Evolutionary conservation across 2,888 invertebrate genomes (phyloP), one percentile per base, ranked within the genome.

Genomic region (Ophraella communa): DNA sequence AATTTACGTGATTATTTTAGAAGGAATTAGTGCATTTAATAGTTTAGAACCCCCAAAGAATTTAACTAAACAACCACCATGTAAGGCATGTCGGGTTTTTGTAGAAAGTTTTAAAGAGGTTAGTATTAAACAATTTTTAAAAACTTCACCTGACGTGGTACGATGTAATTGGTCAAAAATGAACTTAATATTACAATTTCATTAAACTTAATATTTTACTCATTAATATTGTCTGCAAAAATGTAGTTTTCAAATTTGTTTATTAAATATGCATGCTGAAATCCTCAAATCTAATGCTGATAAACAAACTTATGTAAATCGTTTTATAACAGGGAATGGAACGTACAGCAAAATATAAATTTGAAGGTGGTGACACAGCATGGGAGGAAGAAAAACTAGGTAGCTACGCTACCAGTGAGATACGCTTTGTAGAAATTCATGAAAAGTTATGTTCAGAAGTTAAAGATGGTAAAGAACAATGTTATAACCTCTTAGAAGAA

Each of bases 331-430:
- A 90, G 88, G 95, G 94, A 1, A 83, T 96, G 70, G 90, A 91
- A 67, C 87, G 87, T 71, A 96, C 96, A 0, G 84, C 90, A n/a
- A 87, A 93, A 73, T 93, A 92, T 10, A 94, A 95, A 80, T 95
- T 92, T 82, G 96, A 94, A 74, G 96, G 96, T 3, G 96, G 96
- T 0, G 96, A 96, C 80, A 89, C 95, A 0, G 94, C 93, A 4
- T 96, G 96, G 95, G 96, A 96, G 79, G 94, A 95, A 80, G 90
- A 94, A 77, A 93, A 94, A 73, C 82, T 94, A 57, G 89, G 90
- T 55, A 88, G 90, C 1, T 96, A 96, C 79, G 88, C 91, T 68
- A 90, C 87, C 8, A 95, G 96, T 80, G 97, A 96, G 85, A 89
- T 96, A 21, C 86, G 98, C 53, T 84, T 97, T 42, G 89, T 94